These are phyloP conservation scores for Octonoba sinensis DNA, from an alignment of 2,888 invertebrate genomes.

Conservation along the genomic window DNA sequence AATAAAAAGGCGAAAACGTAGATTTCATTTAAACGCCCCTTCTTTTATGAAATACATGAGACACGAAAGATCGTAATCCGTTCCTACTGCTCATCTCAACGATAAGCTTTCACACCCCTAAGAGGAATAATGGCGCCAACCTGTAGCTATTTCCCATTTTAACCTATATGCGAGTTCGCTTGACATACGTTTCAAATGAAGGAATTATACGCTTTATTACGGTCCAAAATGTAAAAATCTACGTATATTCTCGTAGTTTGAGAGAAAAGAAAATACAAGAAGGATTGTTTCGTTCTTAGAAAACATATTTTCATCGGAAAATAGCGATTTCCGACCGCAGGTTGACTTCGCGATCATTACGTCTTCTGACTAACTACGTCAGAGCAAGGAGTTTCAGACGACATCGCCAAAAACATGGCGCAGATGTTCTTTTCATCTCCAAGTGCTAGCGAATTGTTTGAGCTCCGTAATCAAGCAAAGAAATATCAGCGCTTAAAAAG, in stretches of 20 bases:
- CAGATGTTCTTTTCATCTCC: not conserved
- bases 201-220: not conserved
- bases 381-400: not conserved
- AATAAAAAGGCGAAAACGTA: too few species aligned
- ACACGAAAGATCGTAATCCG: too few species aligned
- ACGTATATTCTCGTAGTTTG: not conserved
- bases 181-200: constrained; percentile 3
- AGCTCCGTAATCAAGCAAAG: too few species aligned
- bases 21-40: too few species aligned
- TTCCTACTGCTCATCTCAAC: too few species aligned
- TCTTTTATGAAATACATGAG: too few species aligned
- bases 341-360: constrained; percentile 17
- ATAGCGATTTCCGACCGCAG: constrained; percentile 28
- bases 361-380: constrained; percentile 11
- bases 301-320: constrained; percentile 2
- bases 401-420: constrained; percentile 8
- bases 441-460: too few species aligned
- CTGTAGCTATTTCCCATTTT: constrained; percentile 25
- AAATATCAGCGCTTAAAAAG: too few species aligned
- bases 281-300: not conserved
- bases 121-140: constrained; percentile 14
- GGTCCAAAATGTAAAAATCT: not conserved
- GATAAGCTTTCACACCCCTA: constrained; percentile 11
- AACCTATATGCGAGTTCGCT: constrained; percentile 10
- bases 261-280: not conserved